phyloP scores from a whole-genome alignment of 2,113 vertebrate genomes.

The Henicopernis longicauda region DNA sequence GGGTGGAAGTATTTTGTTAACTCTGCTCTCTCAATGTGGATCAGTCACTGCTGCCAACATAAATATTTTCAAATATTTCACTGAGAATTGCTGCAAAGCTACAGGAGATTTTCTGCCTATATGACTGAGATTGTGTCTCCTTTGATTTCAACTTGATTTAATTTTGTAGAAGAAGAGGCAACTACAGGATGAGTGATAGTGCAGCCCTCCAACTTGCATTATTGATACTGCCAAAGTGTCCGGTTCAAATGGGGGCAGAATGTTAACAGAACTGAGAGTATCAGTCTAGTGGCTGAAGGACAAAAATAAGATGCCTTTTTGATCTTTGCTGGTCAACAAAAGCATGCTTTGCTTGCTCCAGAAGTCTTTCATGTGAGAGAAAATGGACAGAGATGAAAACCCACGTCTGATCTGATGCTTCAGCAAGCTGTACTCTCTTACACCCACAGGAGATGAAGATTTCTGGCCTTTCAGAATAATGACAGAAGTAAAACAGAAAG shows the following conservation, averaged over 20 bases:
- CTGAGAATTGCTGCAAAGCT: constrained; percentile 40
- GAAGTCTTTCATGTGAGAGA: constrained; percentile 56
- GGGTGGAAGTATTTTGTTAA: constrained; percentile 58
- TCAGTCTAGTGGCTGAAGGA: constrained; percentile 54
- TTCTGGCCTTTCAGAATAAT: constrained; percentile 5
- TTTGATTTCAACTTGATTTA: constrained; percentile 58
- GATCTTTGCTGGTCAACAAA: constrained; percentile 65
- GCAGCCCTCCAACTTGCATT: constrained; percentile 62
- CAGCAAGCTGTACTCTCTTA: constrained; percentile 17
- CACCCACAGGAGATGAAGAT: constrained; percentile 25
- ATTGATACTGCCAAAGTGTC: constrained; percentile 61
- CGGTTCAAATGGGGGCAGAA: constrained; percentile 61
- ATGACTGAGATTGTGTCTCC: constrained; percentile 5
- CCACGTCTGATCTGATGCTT: neutral
- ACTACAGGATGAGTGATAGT: constrained; percentile 42
- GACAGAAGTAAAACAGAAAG: neutral
- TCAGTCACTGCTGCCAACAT: constrained; percentile 44
- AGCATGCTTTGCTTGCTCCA: constrained; percentile 51
- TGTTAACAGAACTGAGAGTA: constrained; percentile 59
- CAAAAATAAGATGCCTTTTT: constrained; percentile 64
- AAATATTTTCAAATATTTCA: constrained; percentile 64
- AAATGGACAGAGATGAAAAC: constrained; percentile 56
- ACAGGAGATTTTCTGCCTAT: constrained; percentile 24
- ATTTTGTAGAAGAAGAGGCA: constrained; percentile 45
- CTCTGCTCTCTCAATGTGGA: constrained; percentile 14